Evolutionary conservation across 2,113 vertebrate species (phyloP), one percentile per base, ranked within the genome.

Genomic region (Pseudorhombus dupliciocellatus): DNA sequence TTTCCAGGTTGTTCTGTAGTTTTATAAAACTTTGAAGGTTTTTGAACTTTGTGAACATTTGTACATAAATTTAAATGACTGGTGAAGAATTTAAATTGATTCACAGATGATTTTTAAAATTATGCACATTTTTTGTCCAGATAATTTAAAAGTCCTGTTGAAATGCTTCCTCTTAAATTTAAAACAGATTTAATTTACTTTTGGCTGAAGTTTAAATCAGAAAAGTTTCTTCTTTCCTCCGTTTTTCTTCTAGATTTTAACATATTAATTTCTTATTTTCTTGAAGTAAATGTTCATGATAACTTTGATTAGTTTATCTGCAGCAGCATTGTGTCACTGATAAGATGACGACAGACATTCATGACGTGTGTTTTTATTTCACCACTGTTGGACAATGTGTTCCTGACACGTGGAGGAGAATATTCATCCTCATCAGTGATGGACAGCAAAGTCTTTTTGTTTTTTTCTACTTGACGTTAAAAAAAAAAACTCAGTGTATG

Each of bases 391-490:
- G 31, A 56, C n/a, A 10, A 37, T 37, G 34, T 37, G 34, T 8
- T 54, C 15, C 70, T 34, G 59, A 21, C 63, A 50, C 16, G 50
- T 48, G 37, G 8, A 61, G 7, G 21, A 57, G 52, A 16, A 54
- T 60, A 61, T 50, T 20, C 20, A 7, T 66, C 59, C 48, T 77
- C 15, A 50, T 57, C 5, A 16, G 11, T 28, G 42, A 55, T 11
- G 12, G 10, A 37, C 55, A 37, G 46, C 46, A 15, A 24, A 18
- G 26, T 34, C 58, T 56, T 50, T 70, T 37, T 28, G n/a, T 77
- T 75, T 73, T 77, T 79, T 77, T 79, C 66, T 59, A 79, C 52
- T 63, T 1, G 40, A 44, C 3, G 18, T 50, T 1, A 10, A 20
- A 50, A 50, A 7, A 18, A 10, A 20, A 50, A 50, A 7, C 46